Evolutionary conservation across 2,113 vertebrate genomes (phyloP).

Genomic region (Peromyscus polionotus): DNA sequence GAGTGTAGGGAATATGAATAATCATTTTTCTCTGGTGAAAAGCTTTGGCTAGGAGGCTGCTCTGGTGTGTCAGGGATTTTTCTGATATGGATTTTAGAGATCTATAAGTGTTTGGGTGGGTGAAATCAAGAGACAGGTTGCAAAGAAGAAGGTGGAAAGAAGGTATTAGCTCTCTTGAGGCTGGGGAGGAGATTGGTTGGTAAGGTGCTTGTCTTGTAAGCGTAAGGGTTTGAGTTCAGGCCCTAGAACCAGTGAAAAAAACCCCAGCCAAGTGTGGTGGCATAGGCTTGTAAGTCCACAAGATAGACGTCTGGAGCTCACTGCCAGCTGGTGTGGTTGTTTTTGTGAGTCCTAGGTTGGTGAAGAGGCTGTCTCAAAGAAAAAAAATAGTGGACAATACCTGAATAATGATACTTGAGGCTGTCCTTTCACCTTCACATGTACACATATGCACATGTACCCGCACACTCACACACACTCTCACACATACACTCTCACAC

Average conservation of each 20-base stretch:
- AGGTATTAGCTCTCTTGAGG: background rate
- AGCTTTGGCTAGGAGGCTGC: background rate
- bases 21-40: constrained; percentile 4
- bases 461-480: background rate
- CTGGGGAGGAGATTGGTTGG: background rate
- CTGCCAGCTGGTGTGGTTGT: background rate
- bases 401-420: background rate
- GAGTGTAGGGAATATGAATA: background rate
- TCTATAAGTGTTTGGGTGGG: background rate
- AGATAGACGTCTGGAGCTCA: background rate
- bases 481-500: background rate
- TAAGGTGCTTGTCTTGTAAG: background rate
- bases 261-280: background rate
- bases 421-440: background rate
- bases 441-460: background rate
- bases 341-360: background rate
- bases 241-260: background rate
- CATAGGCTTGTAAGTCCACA: background rate
- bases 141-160: background rate
- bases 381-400: background rate
- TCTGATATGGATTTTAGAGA: background rate
- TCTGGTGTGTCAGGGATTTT: background rate
- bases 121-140: background rate
- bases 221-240: background rate
- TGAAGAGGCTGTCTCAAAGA: background rate